Base-by-base conservation (phyloP, 2,888 invertebrate genomes). In the Eustalomyia histrio region DNA sequence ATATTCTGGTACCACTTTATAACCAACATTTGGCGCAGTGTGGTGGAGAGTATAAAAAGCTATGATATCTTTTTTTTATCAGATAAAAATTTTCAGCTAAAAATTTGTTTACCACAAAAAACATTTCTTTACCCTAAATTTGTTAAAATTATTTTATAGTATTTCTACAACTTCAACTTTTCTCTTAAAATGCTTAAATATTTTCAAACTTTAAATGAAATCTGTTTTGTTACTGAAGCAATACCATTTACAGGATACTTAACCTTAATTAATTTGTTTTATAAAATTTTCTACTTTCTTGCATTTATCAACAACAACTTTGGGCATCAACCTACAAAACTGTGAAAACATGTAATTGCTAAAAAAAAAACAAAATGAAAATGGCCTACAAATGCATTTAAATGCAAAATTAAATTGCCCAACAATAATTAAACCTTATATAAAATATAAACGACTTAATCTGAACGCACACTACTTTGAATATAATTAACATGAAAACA, bases 341-440 rank as follows among this genome's bases (percentile, higher is more conserved):
- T 58, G 57, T 58, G 29, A 33, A 35, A 35, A 63, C 52, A 72
- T 79, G 80, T 43, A 55, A 35, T 69, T 60, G 61, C 60, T 16
- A 50, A 39, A 39, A 35, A 39, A 47, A 60, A 29, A 33, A 47
- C n/a, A n/a, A n/a, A n/a, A 33, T 16, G 14, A 2, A 24, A 67
- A 67, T 67, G 67, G 55, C 52, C 52, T 18, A 21, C 47, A 47
- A 58, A 50, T 52, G 33, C 69, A 35, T 16, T 50, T 24, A 21
- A 29, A 12, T 21, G n/a, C 39, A 65, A 75, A 57, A 55, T 5
- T 64, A 39, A 69, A 71, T 71, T 50, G 29, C 16, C 18, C 43
- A 43, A 65, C 33, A 60, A 78, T 65, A 60, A 60, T 72, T 53
- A 60, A 71, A 78, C 21, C 65, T 39, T 24, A 29, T 12, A 39